These are phyloP conservation scores for Malurus melanocephalus DNA, from an alignment of 2,113 vertebrate species.

Conservation along the genomic window DNA sequence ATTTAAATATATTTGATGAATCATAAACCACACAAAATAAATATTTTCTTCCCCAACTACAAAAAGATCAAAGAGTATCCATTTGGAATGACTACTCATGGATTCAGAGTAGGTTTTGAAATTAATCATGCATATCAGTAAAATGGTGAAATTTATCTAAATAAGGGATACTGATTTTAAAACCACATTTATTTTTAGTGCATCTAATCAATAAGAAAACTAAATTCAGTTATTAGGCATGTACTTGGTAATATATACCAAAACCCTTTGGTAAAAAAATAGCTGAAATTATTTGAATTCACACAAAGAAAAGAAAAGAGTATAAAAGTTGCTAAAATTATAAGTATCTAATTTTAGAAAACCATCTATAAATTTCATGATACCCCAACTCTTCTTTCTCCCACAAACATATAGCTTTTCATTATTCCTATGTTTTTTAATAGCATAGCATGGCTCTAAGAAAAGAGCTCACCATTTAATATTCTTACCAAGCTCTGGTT, in stretches of 20 bases:
- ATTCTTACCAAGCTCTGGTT: background rate
- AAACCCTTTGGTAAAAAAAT: background rate
- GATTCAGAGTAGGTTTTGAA: background rate
- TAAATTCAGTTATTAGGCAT: background rate
- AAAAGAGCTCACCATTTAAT: background rate
- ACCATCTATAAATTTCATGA: rapidly evolving
- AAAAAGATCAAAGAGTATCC: background rate
- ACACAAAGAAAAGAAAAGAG: background rate
- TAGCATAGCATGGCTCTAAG: background rate
- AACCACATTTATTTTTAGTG: background rate
- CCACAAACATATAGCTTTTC: background rate
- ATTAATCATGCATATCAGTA: background rate
- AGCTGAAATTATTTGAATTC: background rate
- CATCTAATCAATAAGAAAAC: background rate
- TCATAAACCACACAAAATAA: background rate
- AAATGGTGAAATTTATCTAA: background rate
- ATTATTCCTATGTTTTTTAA: background rate
- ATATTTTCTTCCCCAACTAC: background rate
- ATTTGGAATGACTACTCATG: background rate
- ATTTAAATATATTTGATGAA: background rate
- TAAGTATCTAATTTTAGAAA: background rate
- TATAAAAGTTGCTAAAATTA: background rate
- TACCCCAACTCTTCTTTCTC: background rate
- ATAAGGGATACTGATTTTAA: background rate
- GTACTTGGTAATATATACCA: background rate